A percentile compares a stretch with the other conserved stretches of the same genome.
phyloP scores from a whole-genome alignment of 2,888 invertebrate species.

The Tiliacea citrago region DNA sequence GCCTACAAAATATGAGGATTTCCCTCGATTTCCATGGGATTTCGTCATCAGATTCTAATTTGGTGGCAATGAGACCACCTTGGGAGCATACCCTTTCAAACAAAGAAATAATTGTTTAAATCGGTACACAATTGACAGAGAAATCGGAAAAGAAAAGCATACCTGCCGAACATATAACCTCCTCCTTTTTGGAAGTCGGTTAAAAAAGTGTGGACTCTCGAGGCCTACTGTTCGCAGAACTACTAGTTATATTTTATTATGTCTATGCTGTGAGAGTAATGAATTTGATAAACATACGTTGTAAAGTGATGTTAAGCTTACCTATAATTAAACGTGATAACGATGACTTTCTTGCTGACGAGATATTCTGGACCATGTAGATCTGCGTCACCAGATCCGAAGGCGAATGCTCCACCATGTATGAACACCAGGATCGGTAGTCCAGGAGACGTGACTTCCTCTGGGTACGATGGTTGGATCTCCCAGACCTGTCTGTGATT shows the following conservation, averaged over 20 bases:
- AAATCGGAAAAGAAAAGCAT: too few species aligned
- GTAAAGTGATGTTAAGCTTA: constrained; percentile 55
- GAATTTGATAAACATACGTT: not conserved
- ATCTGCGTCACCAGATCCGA: constrained; percentile 84
- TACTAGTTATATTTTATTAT: not conserved
- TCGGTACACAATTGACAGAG: too few species aligned
- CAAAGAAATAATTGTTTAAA: too few species aligned
- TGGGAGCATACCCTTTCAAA: too few species aligned
- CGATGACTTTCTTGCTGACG: constrained; percentile 80
- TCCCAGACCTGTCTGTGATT: constrained; percentile 49
- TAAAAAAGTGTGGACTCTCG: too few species aligned
- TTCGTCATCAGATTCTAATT: too few species aligned
- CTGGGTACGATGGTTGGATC: constrained; percentile 63
- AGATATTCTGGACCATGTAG: constrained; percentile 84
- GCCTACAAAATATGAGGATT: too few species aligned
- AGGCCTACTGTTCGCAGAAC: too few species aligned
- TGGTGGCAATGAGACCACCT: too few species aligned
- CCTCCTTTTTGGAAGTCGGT: too few species aligned
- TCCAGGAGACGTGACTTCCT: constrained; percentile 47
- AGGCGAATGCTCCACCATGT: constrained; percentile 86
- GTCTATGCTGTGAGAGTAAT: not conserved
- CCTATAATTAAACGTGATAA: constrained; percentile 88
- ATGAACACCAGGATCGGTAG: constrained; percentile 85
- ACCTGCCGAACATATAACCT: too few species aligned
- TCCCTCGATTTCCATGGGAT: too few species aligned